These are phyloP conservation scores for Neostethus bicornis DNA, from an alignment of 2,797 vertebrate species.

Conservation along the genomic window DNA sequence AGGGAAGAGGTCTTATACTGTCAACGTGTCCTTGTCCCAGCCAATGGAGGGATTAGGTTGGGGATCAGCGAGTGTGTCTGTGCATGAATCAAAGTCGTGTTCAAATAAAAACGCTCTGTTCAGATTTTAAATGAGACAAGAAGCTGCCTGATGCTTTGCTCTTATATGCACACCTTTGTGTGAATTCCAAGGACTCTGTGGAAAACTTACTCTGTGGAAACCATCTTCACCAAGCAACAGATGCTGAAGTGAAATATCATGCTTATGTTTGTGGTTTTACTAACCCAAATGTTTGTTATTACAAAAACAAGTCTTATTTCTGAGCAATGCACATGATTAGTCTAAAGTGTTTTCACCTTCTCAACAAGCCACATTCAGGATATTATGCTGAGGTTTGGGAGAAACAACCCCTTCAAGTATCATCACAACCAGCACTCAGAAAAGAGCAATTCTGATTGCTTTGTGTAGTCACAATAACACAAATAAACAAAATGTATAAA, in stretches of 20 bases:
- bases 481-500: no score
- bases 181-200: conserved; percentile 57
- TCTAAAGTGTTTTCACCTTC: conserved; percentile 35
- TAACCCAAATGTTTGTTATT: conserved; percentile 26
- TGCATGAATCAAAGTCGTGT: conserved; percentile 84
- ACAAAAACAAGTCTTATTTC: neutral
- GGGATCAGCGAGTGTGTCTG: conserved; percentile 82
- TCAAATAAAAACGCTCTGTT: conserved; percentile 77
- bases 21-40: conserved; percentile 84
- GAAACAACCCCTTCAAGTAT: no score
- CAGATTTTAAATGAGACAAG: conserved; percentile 80
- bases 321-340: conserved; percentile 10
- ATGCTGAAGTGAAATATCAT: conserved; percentile 28
- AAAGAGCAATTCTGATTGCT: no score
- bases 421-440: no score
- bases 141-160: conserved; percentile 51
- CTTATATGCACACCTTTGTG: conserved; percentile 46
- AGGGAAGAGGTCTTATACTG: conserved; percentile 82
- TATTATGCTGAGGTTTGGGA: no score
- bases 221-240: conserved; percentile 62
- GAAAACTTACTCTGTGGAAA: conserved; percentile 37
- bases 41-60: conserved; percentile 80
- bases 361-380: no score
- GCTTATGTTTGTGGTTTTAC: conserved; percentile 36
- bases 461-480: no score